Base-by-base conservation (phyloP, 2,797 vertebrate genomes). In the Sternotherus odoratus region DNA sequence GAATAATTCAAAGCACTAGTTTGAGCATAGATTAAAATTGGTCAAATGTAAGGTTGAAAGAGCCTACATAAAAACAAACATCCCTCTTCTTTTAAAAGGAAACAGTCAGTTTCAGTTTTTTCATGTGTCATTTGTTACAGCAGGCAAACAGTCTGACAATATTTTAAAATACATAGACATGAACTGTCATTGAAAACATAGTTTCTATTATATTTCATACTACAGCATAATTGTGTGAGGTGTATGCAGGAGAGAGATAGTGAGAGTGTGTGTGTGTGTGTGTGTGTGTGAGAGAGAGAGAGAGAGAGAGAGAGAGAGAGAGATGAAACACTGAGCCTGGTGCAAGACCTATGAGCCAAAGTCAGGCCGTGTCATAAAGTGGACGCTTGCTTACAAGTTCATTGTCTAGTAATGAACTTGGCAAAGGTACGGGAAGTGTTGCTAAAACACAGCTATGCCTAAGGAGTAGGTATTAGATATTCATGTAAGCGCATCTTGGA, bases 41-140 rank as follows among this genome's bases (percentile, higher is more conserved):
- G 12, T 79, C 56, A 92, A 94, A 78, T 49, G 0, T 28, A 88
- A 79, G 23, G 5, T 54, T 24, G 43, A 7, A 24, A 77, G 90
- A 92, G 19, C 2, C n/a, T 77, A 84, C 94, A 94, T 88, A 77
- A 75, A 94, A 93, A 24, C 4, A 74, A 50, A 1, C 51, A 92
- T 8, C 1, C 12, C 82, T 95, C 86, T 82, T 82, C 28, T 17
- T 83, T 80, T 88, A 48, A 88, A 94, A 63, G 23, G 83, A 86
- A 90, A 56, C 3, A 21, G 21, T 39, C 5, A 78, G n/a, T n/a
- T n/a, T n/a, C n/a, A n/a, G 1, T 81, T 90, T 57, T 1, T 5
- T 95, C 49, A 77, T 74, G 74, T 82, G 51, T 1, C n/a, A 66
- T 48, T 94, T 83, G 13, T 90, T 94, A 88, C 23, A 87, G 51